Base-by-base conservation (phyloP, 2,888 invertebrate genomes). In the Polydrusus cervinus region DNA sequence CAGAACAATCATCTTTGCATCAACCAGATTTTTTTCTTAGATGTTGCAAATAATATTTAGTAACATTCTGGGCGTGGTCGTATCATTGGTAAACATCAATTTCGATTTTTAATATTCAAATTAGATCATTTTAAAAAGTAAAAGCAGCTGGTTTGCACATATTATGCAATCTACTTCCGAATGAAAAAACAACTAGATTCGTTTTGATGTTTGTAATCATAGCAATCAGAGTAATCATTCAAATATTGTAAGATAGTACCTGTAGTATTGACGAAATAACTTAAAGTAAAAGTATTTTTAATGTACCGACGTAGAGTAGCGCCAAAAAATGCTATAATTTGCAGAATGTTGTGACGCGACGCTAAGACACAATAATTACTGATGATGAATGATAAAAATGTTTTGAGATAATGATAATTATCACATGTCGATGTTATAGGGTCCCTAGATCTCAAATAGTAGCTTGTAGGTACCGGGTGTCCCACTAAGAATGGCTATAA, bases 61-160 rank as follows among this genome's bases (percentile, higher is more conserved):
- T 45, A 64, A 64, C 20, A 64, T 25, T 7, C 30, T 9, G n/a
- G 62, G 62, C 62, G 62, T 64, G 45, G 62, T 13, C 10, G 8
- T 43, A 25, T 45, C 20, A 64, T 47, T 64, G 25, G 18, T 40
- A 64, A 25, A 64, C 45, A 64, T 64, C 64, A 34, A 49, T 64
- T 64, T 49, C 49, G 34, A 7, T 64, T 53, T 25, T 53, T 13
- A 25, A 49, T 64, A 64, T 64, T 64, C 13, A 64, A 64, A 64
- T 64, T 64, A 49, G 64, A 49, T 64, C 64, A 64, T 49, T 64
- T 43, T 49, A 49, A 64, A 64, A 64, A 64, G 64, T 64, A 64
- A 64, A 64, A 64, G 64, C 49, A 53, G 11, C 53, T 30, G 53
- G 25, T 7, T 53, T 53, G 30, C 53, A 53, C 53, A 53, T 53